These are phyloP conservation scores for Oxytorus armatus DNA, from an alignment of 2,888 invertebrate genomes.

Conservation along the genomic window DNA sequence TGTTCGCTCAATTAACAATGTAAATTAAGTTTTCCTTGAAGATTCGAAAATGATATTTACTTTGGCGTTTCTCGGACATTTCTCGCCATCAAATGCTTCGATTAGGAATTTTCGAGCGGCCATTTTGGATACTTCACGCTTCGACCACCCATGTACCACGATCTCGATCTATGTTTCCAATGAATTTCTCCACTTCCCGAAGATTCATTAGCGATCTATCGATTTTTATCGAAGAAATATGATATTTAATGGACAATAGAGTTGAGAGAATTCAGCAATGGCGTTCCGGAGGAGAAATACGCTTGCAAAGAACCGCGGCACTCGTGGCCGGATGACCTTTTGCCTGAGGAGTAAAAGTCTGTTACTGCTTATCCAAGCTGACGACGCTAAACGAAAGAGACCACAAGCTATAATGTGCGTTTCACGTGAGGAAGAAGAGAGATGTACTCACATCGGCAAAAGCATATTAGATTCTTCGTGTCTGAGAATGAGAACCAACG, in stretches of 20 bases:
- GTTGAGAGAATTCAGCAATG: conserved; percentile 64
- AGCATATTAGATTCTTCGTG: conserved; percentile 37
- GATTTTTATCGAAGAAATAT: neutral
- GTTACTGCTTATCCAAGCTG: conserved; percentile 30
- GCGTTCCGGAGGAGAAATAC: conserved; percentile 57
- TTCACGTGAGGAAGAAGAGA: conserved; percentile 1
- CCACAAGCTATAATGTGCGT: conserved; percentile 28
- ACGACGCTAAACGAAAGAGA: conserved; percentile 45
- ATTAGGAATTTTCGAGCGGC: neutral
- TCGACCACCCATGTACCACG: neutral
- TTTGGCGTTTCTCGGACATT: neutral
- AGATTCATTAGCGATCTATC: neutral
- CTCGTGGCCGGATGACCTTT: conserved; percentile 81
- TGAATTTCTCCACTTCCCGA: neutral
- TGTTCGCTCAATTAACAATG: neutral
- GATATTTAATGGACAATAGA: neutral
- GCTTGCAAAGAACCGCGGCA: conserved; percentile 61
- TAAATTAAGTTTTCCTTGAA: neutral
- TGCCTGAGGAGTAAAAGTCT: conserved; percentile 77
- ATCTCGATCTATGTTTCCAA: neutral
- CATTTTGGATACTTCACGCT: neutral
- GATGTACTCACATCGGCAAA: conserved; percentile 8
- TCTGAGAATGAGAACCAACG: conserved; percentile 35
- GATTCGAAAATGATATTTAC: conserved; percentile 14
- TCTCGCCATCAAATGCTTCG: neutral